These are phyloP conservation scores for Mareca penelope DNA, from an alignment of 2,797 vertebrate species.

Conservation along the genomic window DNA sequence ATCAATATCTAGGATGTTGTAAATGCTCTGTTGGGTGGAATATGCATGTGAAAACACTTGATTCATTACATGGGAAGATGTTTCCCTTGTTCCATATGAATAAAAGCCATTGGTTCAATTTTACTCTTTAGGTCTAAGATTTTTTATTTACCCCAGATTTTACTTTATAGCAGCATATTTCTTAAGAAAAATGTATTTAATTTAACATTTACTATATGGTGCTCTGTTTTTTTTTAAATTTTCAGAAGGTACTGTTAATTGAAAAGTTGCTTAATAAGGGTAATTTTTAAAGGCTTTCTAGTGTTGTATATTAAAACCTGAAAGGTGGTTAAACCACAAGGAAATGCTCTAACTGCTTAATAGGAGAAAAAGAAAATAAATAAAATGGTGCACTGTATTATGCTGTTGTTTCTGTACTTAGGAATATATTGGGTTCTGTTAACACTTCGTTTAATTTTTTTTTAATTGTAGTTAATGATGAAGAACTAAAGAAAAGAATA, in stretches of 20 bases:
- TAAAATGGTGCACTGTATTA: neutral
- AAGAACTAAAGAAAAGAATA: constrained; percentile 91
- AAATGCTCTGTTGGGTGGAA: neutral
- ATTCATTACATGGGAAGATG: neutral
- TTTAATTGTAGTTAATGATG: constrained; percentile 84
- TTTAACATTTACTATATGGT: neutral
- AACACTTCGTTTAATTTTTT: neutral
- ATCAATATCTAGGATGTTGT: neutral
- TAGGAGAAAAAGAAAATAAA: neutral
- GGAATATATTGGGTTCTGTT: neutral
- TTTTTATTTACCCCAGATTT: neutral
- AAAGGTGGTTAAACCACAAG: neutral
- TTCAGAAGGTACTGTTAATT: neutral
- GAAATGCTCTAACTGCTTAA: neutral
- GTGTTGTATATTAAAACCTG: neutral
- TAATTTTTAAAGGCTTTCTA: neutral
- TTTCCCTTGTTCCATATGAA: neutral
- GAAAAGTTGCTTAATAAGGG: neutral
- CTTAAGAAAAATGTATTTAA: neutral
- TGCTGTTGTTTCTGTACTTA: neutral
- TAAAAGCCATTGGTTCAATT: neutral
- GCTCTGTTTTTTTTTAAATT: neutral
- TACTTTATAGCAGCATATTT: neutral
- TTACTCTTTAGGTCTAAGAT: neutral
- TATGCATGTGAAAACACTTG: neutral